These are phyloP conservation scores for Lampris incognitus DNA, from an alignment of 2,113 vertebrate species.

Conservation along the genomic window DNA sequence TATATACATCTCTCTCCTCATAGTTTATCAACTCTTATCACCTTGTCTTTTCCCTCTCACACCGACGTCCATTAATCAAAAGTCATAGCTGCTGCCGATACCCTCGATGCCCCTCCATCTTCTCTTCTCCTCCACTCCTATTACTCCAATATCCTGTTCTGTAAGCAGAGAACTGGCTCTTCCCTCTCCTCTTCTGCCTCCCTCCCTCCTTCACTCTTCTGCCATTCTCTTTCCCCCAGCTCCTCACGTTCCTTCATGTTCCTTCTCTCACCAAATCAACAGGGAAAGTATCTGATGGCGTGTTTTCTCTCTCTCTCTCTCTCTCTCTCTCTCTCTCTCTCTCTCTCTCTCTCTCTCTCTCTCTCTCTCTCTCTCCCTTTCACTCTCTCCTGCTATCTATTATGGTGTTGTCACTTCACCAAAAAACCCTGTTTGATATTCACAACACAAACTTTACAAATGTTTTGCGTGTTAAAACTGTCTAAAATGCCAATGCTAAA, in stretches of 20 bases:
- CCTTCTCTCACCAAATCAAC: too few relatives aligned
- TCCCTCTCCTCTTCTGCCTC: neutral
- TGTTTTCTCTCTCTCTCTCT: neutral
- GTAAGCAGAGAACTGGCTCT: too few relatives aligned
- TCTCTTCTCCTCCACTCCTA: constrained; percentile 13
- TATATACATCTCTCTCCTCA: constrained; percentile 40
- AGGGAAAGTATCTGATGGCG: neutral
- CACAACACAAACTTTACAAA: too few relatives aligned
- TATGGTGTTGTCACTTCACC: too few relatives aligned
- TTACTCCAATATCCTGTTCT: too few relatives aligned
- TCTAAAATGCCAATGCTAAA: too few relatives aligned
- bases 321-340: too few relatives aligned
- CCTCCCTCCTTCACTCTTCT: neutral
- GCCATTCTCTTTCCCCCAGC: neutral
- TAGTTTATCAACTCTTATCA: constrained; percentile 56
- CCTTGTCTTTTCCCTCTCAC: constrained; percentile 32
- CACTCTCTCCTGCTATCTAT: too few relatives aligned
- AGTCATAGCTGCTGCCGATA: constrained; percentile 43
- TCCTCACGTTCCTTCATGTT: neutral
- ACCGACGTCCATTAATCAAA: constrained; percentile 61
- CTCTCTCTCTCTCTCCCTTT: too few relatives aligned
- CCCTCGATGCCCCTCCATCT: constrained; percentile 6
- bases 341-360: too few relatives aligned
- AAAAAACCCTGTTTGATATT: too few relatives aligned
- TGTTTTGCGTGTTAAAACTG: too few relatives aligned